Evolutionary conservation across 1,140 invertebrate genomes (phyloP).

Genomic region (Bathynomus jamesi): DNA sequence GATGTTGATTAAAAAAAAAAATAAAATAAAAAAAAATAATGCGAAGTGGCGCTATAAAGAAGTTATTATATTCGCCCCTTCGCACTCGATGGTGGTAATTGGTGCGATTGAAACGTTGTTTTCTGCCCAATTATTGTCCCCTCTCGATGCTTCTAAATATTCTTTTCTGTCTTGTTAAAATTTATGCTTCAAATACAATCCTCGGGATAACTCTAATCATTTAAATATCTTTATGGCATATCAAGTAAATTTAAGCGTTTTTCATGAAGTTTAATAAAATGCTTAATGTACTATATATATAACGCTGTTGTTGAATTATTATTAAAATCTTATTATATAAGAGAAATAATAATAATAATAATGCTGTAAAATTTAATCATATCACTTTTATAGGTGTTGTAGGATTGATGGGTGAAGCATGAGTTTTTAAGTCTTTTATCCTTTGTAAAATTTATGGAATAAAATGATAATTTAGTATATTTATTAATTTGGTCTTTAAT

Average conservation of each 20-base stretch:
- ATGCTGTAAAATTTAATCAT: too few relatives aligned
- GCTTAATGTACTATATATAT: neutral
- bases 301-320: neutral
- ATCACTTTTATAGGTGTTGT: neutral
- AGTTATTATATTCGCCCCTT: too few relatives aligned
- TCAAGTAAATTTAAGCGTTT: neutral
- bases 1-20: neutral
- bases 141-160: too few relatives aligned
- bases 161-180: too few relatives aligned
- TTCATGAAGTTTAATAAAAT: neutral
- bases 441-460: neutral
- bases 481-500: neutral
- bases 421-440: neutral
- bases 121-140: too few relatives aligned
- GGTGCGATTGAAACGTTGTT: too few relatives aligned
- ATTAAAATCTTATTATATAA: neutral
- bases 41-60: too few relatives aligned
- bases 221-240: neutral
- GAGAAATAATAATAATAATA: neutral
- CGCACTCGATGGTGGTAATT: too few relatives aligned
- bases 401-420: conserved; percentile 1
- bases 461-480: neutral
- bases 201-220: too few relatives aligned
- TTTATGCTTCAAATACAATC: too few relatives aligned
- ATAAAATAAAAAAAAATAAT: too few relatives aligned